phyloP scores from a whole-genome alignment of 2,113 vertebrate genomes.

The Tachuris rubrigastra region DNA sequence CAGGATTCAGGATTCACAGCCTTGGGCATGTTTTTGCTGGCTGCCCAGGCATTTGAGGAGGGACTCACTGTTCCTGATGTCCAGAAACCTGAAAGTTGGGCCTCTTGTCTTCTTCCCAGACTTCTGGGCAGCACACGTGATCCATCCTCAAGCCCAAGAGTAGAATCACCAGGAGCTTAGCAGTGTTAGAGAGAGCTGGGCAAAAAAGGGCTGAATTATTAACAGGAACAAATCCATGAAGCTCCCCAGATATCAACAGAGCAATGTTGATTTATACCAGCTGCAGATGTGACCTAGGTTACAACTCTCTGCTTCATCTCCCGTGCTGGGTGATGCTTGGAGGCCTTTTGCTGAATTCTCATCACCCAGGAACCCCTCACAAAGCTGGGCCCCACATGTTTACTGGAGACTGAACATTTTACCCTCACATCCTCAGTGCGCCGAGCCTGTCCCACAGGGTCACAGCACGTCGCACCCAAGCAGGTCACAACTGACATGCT shows the following conservation, averaged over 20 bases:
- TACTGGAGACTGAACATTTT: not conserved
- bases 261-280: slow-evolving; percentile 3
- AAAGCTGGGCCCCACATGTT: not conserved
- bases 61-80: not conserved
- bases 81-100: not conserved
- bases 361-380: not conserved
- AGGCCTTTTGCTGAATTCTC: not conserved
- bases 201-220: not conserved
- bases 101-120: not conserved
- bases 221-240: not conserved
- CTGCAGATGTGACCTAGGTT: slow-evolving; percentile 2
- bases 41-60: not conserved
- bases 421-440: not conserved
- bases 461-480: not conserved
- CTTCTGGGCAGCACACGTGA: not conserved
- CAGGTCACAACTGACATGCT: not conserved
- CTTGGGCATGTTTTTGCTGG: not conserved
- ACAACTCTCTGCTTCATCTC: not conserved
- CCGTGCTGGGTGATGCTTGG: not conserved
- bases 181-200: not conserved
- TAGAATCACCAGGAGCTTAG: not conserved
- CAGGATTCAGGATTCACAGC: not conserved
- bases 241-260: not conserved
- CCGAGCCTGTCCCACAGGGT: not conserved
- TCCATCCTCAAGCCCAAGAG: not conserved